Evolutionary conservation across 2,888 invertebrate genomes (phyloP), one percentile per base, ranked within the genome.

Genomic region (Isoperla grammatica): DNA sequence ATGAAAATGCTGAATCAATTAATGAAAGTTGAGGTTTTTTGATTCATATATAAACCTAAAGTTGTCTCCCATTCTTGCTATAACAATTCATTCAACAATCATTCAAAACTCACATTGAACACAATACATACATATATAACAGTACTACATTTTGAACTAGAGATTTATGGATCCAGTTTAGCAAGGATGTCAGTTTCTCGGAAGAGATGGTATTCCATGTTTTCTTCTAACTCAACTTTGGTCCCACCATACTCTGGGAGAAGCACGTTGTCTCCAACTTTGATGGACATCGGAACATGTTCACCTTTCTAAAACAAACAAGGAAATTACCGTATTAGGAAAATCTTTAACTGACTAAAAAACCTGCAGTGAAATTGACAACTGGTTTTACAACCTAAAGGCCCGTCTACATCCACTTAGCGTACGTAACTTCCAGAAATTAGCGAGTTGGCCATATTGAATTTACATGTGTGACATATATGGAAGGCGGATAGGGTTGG

Each of bases 161-260:
- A 35, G 50, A 37, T 50, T 61, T 46, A 59, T 45, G 61, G 49
- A 67, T 89, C 86, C 68, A 94, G 81, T 78, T 96, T 97, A 60
- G 96, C 99, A 70, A 99, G 80, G 71, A 99, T 95, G 73, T 99
- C 99, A 57, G 89, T 80, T 78, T 99, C 99, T 73, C 94, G 83
- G 84, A 94, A 98, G 66, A 99, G 80, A 69, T 92, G 91, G 73
- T 89, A 92, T 75, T 98, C 98, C 71, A 89, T 88, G 69, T 93
- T 89, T 62, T 89, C 90, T 62, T 85, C 85, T 58, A 98, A 74
- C 67, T 87, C 84, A 49, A 99, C 90, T 80, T 97, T 98, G 65
- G 95, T 97, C 68, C 99, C 99, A 63, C 99, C 99, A 77, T 93
- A 99, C 78, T 99, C 99, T 0, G 99, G 99, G 55, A 99, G 81